A percentile compares a stretch with the other conserved stretches of the same genome.
Conservation (phyloP, 2,888 invertebrate species). For the Choristoneura rosaceana region DNA sequence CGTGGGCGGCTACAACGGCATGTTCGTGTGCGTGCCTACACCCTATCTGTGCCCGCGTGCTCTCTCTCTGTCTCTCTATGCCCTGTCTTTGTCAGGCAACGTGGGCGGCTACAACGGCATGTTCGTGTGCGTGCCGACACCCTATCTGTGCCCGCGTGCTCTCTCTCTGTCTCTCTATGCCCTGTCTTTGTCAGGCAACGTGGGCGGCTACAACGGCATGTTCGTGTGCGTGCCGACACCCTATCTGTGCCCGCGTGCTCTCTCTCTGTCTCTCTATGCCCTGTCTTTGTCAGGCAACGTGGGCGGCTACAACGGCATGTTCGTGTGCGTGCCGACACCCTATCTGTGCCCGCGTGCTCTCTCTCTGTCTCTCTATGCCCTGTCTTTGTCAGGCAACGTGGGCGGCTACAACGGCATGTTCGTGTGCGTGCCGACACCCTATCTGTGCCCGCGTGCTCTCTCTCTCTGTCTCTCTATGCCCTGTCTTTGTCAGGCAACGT, state of each 20-base stretch:
- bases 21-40: slow-evolving; percentile 96
- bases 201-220: too few species aligned
- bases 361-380: too few species aligned
- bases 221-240: slow-evolving; percentile 96
- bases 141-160: slow-evolving; percentile 95
- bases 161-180: too few species aligned
- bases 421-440: too few species aligned
- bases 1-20: slow-evolving; percentile 96
- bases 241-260: too few species aligned
- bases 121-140: slow-evolving; percentile 95
- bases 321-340: slow-evolving; percentile 95
- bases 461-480: too few species aligned
- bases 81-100: slow-evolving; percentile 84
- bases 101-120: slow-evolving; percentile 97
- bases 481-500: slow-evolving; percentile 90
- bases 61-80: not conserved
- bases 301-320: too few species aligned
- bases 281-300: slow-evolving; percentile 85
- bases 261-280: too few species aligned
- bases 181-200: slow-evolving; percentile 84
- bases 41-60: slow-evolving; percentile 95
- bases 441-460: too few species aligned
- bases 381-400: slow-evolving; percentile 85
- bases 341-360: too few species aligned
- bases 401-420: too few species aligned